These are phyloP conservation scores for Hypolimnas misippus DNA, from an alignment of 2,888 invertebrate species.

Conservation along the genomic window DNA sequence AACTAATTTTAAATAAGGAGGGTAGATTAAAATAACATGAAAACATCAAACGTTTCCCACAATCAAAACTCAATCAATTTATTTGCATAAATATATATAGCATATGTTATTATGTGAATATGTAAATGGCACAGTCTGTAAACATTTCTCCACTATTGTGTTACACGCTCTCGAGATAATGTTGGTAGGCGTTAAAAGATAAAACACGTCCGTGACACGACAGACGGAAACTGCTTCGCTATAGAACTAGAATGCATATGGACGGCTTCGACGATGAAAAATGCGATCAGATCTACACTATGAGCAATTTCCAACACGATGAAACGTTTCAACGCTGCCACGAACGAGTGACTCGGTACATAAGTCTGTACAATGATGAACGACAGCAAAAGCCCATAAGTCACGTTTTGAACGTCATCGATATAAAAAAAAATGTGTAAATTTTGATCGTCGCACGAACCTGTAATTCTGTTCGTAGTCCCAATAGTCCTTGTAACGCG, in stretches of 20 bases:
- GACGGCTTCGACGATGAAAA: neutral
- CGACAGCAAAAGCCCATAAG: neutral
- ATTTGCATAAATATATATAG: no score
- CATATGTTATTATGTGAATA: no score
- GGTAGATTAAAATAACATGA: no score
- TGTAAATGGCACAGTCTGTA: neutral
- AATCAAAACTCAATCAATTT: no score
- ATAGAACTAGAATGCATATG: conserved; percentile 3
- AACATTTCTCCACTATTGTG: conserved; percentile 11
- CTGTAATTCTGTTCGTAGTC: conserved; percentile 81
- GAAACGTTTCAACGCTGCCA: neutral
- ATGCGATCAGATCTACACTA: neutral
- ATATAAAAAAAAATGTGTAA: conserved; percentile 20
- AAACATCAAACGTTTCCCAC: no score
- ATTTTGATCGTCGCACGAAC: conserved; percentile 43
- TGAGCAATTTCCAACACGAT: neutral
- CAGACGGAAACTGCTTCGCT: conserved; percentile 3
- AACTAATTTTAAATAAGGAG: no score
- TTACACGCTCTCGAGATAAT: conserved; percentile 15
- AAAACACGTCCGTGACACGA: conserved; percentile 6
- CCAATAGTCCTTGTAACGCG: conserved; percentile 82
- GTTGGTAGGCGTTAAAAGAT: conserved; percentile 14
- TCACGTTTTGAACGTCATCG: conserved; percentile 36
- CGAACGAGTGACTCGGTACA: conserved; percentile 5
- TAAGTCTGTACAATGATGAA: conserved; percentile 6